These are phyloP conservation scores for Adineta ricciae DNA, from an alignment of 2,888 invertebrate species.

Conservation along the genomic window DNA sequence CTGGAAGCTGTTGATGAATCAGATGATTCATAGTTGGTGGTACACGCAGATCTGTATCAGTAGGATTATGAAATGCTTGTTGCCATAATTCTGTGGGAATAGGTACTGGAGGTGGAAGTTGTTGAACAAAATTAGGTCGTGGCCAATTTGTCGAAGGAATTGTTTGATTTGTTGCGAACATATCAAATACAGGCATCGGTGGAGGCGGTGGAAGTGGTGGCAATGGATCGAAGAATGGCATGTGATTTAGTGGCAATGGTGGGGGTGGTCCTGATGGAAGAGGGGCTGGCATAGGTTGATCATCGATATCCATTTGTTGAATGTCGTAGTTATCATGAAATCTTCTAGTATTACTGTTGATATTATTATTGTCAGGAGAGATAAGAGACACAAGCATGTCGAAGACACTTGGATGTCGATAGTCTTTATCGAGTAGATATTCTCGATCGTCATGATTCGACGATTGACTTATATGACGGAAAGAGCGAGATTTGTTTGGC, in stretches of 20 bases:
- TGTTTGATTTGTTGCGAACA: background rate
- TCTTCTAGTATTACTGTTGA: background rate
- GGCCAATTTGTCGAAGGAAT: background rate
- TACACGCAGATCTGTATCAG: background rate
- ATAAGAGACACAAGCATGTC: background rate
- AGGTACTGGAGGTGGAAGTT: background rate
- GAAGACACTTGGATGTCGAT: background rate
- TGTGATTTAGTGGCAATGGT: background rate
- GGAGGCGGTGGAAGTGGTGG: slow-evolving; percentile 10
- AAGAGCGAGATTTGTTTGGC: background rate
- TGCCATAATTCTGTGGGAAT: background rate
- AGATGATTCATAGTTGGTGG: background rate
- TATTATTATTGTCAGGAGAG: background rate
- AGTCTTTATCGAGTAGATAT: slow-evolving; percentile 11
- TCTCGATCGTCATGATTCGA: background rate
- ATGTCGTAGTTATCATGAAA: background rate
- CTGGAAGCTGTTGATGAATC: background rate
- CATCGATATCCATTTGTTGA: slow-evolving; percentile 15
- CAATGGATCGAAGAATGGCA: slow-evolving; percentile 2
- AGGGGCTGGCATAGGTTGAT: background rate
- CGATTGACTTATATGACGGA: background rate
- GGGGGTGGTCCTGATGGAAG: background rate
- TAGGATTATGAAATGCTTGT: background rate
- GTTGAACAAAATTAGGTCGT: background rate
- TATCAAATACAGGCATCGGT: background rate